Conservation (phyloP, 2,888 invertebrate species). For the Brenthis hecate region DNA sequence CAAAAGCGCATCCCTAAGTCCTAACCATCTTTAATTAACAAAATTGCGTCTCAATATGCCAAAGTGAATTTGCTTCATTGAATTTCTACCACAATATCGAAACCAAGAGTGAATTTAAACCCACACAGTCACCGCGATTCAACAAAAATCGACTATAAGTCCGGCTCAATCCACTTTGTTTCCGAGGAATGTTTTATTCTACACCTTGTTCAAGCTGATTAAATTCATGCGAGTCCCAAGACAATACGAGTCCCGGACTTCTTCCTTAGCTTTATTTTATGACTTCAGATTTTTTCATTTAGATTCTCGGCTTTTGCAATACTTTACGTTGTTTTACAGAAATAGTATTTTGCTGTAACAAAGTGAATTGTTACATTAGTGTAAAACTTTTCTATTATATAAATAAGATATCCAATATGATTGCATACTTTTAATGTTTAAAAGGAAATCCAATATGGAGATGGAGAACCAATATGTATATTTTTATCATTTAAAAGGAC, state of each 20-base stretch:
- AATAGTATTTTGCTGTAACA: slow-evolving; percentile 6
- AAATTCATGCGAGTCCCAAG: slow-evolving; percentile 43
- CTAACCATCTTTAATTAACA: slow-evolving; percentile 1
- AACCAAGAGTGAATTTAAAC: slow-evolving; percentile 22
- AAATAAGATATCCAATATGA: no score
- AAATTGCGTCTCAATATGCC: slow-evolving; percentile 4
- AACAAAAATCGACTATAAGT: slow-evolving; percentile 36
- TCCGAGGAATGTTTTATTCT: slow-evolving; percentile 42
- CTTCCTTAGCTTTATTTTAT: slow-evolving; percentile 33
- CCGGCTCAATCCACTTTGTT: slow-evolving; percentile 43
- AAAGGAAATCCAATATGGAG: no score
- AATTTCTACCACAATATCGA: slow-evolving; percentile 6
- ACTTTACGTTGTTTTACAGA: slow-evolving; percentile 8
- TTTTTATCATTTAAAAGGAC: no score
- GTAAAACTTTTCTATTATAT: no score
- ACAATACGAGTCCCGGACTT: slow-evolving; percentile 34
- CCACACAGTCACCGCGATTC: slow-evolving; percentile 26
- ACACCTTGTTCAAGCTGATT: slow-evolving; percentile 45
- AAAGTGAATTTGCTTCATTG: slow-evolving; percentile 12
- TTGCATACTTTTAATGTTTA: no score
- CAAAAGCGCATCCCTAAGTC: background rate
- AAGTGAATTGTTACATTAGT: slow-evolving; percentile 10
- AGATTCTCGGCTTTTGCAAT: slow-evolving; percentile 20
- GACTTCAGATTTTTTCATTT: slow-evolving; percentile 31
- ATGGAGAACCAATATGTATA: no score